These are phyloP conservation scores for Hylaeus volcanicus DNA, from an alignment of 1,140 invertebrate species.

Conservation along the genomic window DNA sequence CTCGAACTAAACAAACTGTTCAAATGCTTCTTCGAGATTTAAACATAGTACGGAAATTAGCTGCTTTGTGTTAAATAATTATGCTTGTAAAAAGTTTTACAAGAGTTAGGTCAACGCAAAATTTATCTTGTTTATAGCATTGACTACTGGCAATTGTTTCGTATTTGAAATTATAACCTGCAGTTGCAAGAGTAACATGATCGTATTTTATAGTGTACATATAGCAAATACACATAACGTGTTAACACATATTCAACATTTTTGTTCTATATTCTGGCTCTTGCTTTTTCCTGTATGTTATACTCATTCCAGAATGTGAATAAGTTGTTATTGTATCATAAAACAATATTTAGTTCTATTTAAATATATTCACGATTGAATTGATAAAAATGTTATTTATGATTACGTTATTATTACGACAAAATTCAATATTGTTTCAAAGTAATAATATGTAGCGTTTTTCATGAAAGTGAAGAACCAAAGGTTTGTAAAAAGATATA, in stretches of 20 bases:
- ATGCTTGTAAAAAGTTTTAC: not conserved
- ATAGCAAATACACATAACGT: conserved; percentile 1
- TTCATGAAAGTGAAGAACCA: not conserved
- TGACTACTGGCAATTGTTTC: not conserved
- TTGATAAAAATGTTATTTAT: conserved; percentile 20
- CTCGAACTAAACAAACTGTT: conserved; percentile 81
- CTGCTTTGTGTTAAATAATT: conserved; percentile 72
- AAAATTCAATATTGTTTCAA: not conserved
- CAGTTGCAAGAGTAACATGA: not conserved
- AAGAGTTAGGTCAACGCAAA: not conserved
- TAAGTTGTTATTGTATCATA: conserved; percentile 6
- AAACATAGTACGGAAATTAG: conserved; percentile 80
- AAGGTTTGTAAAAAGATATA: not conserved
- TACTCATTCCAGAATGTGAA: not conserved
- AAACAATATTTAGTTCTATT: conserved; percentile 4
- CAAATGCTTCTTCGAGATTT: conserved; percentile 82
- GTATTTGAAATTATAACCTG: not conserved
- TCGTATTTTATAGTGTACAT: conserved; percentile 19
- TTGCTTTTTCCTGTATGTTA: no score
- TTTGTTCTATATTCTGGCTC: no score
- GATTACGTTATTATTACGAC: conserved; percentile 9
- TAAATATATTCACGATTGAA: conserved; percentile 5
- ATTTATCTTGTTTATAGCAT: not conserved
- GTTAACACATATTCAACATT: no score
- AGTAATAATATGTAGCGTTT: not conserved